These are phyloP conservation scores for Tachysurus fulvidraco DNA, from an alignment of 2,113 vertebrate species.

Conservation along the genomic window DNA sequence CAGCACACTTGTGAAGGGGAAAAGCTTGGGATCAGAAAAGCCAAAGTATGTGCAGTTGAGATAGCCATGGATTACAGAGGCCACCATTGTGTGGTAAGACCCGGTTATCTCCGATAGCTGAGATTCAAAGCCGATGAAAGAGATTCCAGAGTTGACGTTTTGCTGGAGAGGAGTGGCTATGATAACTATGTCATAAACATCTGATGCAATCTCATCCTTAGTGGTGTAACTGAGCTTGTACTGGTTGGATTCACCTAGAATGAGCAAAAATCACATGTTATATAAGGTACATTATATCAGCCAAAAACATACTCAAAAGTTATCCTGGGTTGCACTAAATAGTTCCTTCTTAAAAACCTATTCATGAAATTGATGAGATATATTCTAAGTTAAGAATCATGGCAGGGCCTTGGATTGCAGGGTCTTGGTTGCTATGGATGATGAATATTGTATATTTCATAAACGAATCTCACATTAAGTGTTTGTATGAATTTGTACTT, in stretches of 20 bases:
- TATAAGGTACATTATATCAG: neutral
- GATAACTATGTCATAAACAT: slow-evolving; percentile 89
- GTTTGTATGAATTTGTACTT: neutral
- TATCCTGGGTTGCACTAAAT: neutral
- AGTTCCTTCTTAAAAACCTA: neutral
- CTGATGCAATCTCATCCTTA: slow-evolving; percentile 66
- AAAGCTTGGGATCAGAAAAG: slow-evolving; percentile 91
- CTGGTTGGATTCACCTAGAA: slow-evolving; percentile 77
- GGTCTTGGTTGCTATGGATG: neutral
- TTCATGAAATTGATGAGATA: neutral
- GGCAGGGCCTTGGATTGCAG: neutral
- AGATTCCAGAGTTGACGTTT: slow-evolving; percentile 73
- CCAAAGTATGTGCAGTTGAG: slow-evolving; percentile 95
- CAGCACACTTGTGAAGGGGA: slow-evolving; percentile 88
- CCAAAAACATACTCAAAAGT: neutral
- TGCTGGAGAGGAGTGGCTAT: slow-evolving; percentile 84
- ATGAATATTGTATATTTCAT: neutral
- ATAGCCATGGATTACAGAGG: slow-evolving; percentile 92
- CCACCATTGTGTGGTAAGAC: slow-evolving; percentile 82
- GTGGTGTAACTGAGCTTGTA: slow-evolving; percentile 83
- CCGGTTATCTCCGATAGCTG: slow-evolving; percentile 72
- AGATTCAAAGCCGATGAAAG: slow-evolving; percentile 81
- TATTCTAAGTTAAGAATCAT: neutral
- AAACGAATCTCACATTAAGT: neutral
- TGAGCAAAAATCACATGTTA: slow-evolving; percentile 36